Evolutionary conservation across 2,797 vertebrate genomes (phyloP).

Genomic region (Geotrypetes seraphini): DNA sequence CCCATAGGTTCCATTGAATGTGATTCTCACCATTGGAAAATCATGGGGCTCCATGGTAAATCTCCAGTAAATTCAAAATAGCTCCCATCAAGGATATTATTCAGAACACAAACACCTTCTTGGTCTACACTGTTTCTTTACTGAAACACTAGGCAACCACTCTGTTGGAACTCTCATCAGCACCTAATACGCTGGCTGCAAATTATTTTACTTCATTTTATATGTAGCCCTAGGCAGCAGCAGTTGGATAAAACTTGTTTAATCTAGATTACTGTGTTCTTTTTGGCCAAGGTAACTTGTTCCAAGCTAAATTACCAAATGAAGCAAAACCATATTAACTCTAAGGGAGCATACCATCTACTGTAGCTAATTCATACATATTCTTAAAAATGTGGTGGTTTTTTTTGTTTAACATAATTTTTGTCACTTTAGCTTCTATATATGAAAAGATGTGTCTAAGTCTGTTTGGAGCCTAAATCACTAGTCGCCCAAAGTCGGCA

Average conservation of each 20-base stretch:
- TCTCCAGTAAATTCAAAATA: slow-evolving; percentile 37
- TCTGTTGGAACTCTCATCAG: slow-evolving; percentile 61
- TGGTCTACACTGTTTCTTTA: slow-evolving; percentile 18
- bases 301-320: slow-evolving; percentile 32
- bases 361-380: background rate
- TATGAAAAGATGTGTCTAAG: too few relatives aligned
- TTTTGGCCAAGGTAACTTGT: slow-evolving; percentile 41
- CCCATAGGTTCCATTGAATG: slow-evolving; percentile 82
- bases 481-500: too few relatives aligned
- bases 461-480: too few relatives aligned
- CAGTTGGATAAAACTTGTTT: slow-evolving; percentile 56
- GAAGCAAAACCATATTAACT: slow-evolving; percentile 15
- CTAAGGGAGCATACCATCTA: slow-evolving; percentile 1
- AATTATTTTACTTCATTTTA: slow-evolving; percentile 55
- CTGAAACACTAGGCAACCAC: slow-evolving; percentile 61
- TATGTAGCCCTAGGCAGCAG: slow-evolving; percentile 76
- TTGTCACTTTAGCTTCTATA: too few relatives aligned
- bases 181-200: slow-evolving; percentile 41
- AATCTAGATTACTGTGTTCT: slow-evolving; percentile 46
- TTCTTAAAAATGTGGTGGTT: too few relatives aligned
- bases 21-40: slow-evolving; percentile 69
- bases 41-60: slow-evolving; percentile 84
- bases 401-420: too few relatives aligned
- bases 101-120: slow-evolving; percentile 25
- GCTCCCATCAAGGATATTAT: slow-evolving; percentile 12